Base-by-base conservation (phyloP, 2,888 invertebrate genomes). In the Lissocephala sabroskyi region DNA sequence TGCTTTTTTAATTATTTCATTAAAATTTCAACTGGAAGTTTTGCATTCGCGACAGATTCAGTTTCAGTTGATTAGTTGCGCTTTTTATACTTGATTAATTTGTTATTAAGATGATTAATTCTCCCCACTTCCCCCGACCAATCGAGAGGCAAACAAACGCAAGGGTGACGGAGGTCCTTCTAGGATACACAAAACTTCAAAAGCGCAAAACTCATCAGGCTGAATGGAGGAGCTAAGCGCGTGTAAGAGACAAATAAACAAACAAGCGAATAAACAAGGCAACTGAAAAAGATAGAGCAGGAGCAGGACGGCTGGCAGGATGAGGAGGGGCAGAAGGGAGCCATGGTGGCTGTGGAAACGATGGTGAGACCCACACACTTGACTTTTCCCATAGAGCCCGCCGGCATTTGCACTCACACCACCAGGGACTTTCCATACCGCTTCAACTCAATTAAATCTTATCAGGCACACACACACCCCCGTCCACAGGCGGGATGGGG, bases 361-460 rank as follows among this genome's bases (percentile, higher is more conserved):
- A n/a, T n/a, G n/a, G n/a, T 2, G 43, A 41, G 52, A 56, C 46
- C 58, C 59, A 56, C 52, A 73, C 68, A 68, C 74, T 68, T 73
- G 68, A 68, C 77, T 65, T 76, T 68, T 73, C 59, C 74, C 74
- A 76, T 65, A 73, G 56, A 52, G 52, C 56, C 67, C 56, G 77
- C 59, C 67, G 68, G 68, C 54, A n/a, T n/a, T n/a, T n/a, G 37
- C 17, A n/a, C 7, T 16, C 13, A 4, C 16, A 10, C 17, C 37
- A 35, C 10, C n/a, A n/a, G n/a, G n/a, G 5, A 32, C 11, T 32
- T 32, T 13, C 30, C 30, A 32, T 35, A 16, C 35, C 16, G 35
- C 53, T 56, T 62, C 77, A 68, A 68, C 68, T 76, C 77, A 68
- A 76, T 68, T 68, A 68, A 68, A 73, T 73, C 77, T 76, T 73